Conservation (phyloP, 1,140 invertebrate species). For the Penaeus japonicus region DNA sequence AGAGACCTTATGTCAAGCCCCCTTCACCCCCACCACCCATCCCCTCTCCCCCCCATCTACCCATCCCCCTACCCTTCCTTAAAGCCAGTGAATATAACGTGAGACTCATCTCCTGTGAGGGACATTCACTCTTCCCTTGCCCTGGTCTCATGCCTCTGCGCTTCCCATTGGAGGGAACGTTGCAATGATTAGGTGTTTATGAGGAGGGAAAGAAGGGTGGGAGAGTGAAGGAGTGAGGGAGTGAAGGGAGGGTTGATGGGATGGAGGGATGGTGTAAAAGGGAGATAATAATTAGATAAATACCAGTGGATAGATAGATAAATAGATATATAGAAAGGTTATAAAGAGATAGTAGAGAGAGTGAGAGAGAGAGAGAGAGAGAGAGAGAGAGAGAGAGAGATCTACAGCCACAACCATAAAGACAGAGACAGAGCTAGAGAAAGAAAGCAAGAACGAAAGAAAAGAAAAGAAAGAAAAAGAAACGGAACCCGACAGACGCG, state of each 20-base stretch:
- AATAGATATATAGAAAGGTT: no score
- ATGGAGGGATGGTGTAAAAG: no score
- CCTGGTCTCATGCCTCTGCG: neutral
- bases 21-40: neutral
- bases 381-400: neutral
- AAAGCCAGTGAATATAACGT: neutral
- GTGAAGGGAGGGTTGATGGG: no score
- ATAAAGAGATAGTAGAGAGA: neutral
- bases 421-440: neutral
- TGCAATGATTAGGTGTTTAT: no score
- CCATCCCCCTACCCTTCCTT: neutral
- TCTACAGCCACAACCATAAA: no score
- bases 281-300: no score
- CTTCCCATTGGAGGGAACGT: neutral
- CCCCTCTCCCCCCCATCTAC: neutral
- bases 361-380: neutral
- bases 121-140: no score
- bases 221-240: neutral
- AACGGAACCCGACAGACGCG: neutral
- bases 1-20: neutral
- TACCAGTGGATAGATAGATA: no score
- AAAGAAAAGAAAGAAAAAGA: neutral
- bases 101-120: neutral
- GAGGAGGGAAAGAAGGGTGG: neutral
- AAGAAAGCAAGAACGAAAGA: neutral